Conservation (phyloP, 2,888 invertebrate genomes). For the Automeris io region DNA sequence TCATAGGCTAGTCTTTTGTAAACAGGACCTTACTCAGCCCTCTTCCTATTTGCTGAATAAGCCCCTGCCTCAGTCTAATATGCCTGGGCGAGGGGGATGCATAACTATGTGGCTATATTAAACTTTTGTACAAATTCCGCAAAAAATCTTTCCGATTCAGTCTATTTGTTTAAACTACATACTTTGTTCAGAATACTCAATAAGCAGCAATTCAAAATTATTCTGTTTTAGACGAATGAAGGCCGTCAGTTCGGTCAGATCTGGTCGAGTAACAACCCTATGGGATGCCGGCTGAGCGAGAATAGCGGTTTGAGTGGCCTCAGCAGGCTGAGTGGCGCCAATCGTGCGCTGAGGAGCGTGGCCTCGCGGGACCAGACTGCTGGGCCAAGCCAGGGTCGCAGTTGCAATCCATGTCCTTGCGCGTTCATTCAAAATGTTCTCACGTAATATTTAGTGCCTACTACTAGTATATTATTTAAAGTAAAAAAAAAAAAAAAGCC, state of each 20-base stretch:
- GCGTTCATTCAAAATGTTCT: constrained; percentile 28
- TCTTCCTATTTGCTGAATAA: too few relatives aligned
- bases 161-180: background rate
- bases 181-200: background rate
- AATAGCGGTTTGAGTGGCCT: constrained; percentile 18
- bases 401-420: constrained; percentile 44
- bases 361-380: background rate
- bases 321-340: constrained; percentile 10
- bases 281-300: constrained; percentile 27
- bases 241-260: constrained; percentile 30
- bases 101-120: too few relatives aligned
- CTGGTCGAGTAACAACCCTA: constrained; percentile 39
- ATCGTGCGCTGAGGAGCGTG: background rate
- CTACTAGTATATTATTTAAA: too few relatives aligned
- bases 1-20: too few relatives aligned
- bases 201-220: background rate
- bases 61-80: too few relatives aligned
- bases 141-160: too few relatives aligned
- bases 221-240: constrained; percentile 23
- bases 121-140: too few relatives aligned
- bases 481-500: too few relatives aligned
- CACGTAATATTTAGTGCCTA: too few relatives aligned
- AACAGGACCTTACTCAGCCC: too few relatives aligned
- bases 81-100: too few relatives aligned
- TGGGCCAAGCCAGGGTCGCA: constrained; percentile 20